Evolutionary conservation across 2,888 invertebrate species (phyloP), one percentile per base, ranked within the genome.

Genomic region (Brachylomia viminalis): DNA sequence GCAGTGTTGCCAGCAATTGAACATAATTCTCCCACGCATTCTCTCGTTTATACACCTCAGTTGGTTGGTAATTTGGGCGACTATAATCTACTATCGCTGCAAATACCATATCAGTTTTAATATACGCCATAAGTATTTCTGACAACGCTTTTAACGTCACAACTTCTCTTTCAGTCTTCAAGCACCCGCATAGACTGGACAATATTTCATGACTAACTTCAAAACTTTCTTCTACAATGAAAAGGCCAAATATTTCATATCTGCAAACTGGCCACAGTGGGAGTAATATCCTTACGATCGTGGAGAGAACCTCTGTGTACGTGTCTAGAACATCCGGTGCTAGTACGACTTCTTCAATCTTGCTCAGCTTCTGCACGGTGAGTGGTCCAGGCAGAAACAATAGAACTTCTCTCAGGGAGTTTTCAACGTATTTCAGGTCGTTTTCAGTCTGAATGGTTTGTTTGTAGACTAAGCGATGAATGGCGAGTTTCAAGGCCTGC

Each of bases 321-420:
- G 93, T 85, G 27, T 95, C 94, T 7, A 95, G 17, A 0, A 68
- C 11, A 23, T 52, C 67, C 7, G 77, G 45, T 0, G 68, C 15
- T 0, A 79, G 47, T 1, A 56, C 49, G 0, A 15, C 5, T 1
- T 45, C 69, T 23, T 83, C 80, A 13, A 69, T 47, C 45, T 95
- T 94, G 20, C 94, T 90, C n/a, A 98, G 92, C 90, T 97, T 98
- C 90, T 98, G 98, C 30, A 97, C 96, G 0, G 98, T 98, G 49
- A 97, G 89, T 0, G 97, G 97, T 15, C 97, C 97, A 0, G 97
- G 97, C 1, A 97, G 92, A 52, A 87, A 87, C 0, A 77, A n/a
- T 11, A 85, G 56, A 0, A 94, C 74, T 0, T 79, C 82, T 7
- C 84, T 75, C 13, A 95, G 82, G 64, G 83, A 70, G 4, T 45